phyloP scores from a whole-genome alignment of 2,797 vertebrate genomes.

The Eutrigla gurnardus region DNA sequence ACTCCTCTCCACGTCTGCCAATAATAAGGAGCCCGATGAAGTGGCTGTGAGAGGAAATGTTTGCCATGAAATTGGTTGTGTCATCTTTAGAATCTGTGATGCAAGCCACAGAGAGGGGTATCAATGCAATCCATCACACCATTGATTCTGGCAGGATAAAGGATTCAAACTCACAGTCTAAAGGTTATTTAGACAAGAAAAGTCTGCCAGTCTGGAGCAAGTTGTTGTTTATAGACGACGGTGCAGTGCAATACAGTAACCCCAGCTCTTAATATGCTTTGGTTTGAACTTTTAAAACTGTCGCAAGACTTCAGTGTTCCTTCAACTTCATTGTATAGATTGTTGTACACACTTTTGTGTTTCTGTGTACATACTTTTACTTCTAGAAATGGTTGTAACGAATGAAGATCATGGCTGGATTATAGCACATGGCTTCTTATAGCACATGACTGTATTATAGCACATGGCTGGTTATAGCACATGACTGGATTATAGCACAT shows the following conservation, averaged over 20 bases:
- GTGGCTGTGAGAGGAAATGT: slow-evolving; percentile 81
- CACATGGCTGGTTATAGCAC: no score
- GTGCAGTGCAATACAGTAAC: not conserved
- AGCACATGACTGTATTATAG: no score
- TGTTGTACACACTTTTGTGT: not conserved
- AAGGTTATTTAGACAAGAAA: slow-evolving; percentile 54
- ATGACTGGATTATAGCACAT: no score
- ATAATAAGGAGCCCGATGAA: slow-evolving; percentile 78
- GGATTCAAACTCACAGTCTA: slow-evolving; percentile 54
- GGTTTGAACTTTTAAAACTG: slow-evolving; percentile 3
- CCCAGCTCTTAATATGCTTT: not conserved
- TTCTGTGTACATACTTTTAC: not conserved
- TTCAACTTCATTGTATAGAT: not conserved
- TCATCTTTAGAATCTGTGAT: slow-evolving; percentile 81
- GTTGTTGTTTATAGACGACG: slow-evolving; percentile 10
- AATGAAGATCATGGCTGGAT: not conserved
- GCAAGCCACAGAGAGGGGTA: slow-evolving; percentile 77
- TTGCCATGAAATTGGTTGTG: slow-evolving; percentile 81
- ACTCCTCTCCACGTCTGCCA: slow-evolving; percentile 70
- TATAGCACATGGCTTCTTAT: not conserved
- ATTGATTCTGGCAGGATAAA: slow-evolving; percentile 78
- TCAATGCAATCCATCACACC: slow-evolving; percentile 85
- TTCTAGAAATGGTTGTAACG: not conserved
- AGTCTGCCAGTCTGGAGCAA: slow-evolving; percentile 22
- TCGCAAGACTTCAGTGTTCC: not conserved